Conservation (phyloP, 2,113 vertebrate genomes). For the Piprites chloris region DNA sequence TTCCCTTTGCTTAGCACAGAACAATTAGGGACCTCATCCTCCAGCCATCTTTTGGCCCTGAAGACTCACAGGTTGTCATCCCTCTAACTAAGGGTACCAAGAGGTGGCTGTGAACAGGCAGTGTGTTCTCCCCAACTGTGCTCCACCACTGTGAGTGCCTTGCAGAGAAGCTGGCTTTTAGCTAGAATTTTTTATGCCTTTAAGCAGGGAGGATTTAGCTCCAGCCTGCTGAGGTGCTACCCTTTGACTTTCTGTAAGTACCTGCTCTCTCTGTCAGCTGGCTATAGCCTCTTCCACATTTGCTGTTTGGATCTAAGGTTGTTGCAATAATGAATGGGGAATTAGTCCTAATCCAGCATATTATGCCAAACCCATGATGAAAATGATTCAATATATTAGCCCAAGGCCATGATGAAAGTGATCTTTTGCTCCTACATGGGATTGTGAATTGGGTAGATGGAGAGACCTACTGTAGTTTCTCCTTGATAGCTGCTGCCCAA, state of each 20-base stretch:
- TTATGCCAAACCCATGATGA: background rate
- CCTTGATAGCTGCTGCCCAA: background rate
- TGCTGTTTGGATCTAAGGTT: background rate
- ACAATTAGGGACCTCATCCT: background rate
- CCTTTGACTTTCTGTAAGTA: background rate
- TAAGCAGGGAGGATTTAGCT: background rate
- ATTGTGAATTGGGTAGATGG: background rate
- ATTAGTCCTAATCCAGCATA: background rate
- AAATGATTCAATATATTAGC: background rate
- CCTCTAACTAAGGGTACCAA: background rate
- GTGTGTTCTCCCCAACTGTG: background rate
- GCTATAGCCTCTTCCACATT: background rate
- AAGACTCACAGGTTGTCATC: background rate
- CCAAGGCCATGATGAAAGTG: background rate
- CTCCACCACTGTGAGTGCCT: background rate
- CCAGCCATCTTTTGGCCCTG: background rate
- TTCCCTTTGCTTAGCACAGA: background rate
- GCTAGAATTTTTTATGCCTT: background rate
- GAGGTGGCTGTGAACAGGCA: background rate
- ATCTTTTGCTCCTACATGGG: background rate
- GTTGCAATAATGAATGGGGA: background rate
- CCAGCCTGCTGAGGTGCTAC: background rate
- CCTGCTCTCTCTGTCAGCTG: background rate
- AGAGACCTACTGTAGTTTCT: fast-evolving
- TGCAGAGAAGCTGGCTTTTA: background rate